These are phyloP conservation scores for Cantharis nigra DNA, from an alignment of 2,888 invertebrate species.

Conservation along the genomic window DNA sequence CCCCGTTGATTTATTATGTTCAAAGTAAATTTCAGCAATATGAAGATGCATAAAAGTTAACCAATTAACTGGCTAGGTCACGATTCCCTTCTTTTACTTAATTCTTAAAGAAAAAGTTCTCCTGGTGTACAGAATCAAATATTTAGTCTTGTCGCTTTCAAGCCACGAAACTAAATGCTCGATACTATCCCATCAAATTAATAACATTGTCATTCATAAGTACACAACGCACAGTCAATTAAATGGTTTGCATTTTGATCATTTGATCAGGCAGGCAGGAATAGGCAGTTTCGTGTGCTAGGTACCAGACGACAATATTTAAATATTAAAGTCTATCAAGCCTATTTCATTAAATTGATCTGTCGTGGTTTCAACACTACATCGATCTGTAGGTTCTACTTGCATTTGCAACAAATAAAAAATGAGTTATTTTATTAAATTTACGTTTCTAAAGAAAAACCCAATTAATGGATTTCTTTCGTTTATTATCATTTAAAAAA, in stretches of 20 bases:
- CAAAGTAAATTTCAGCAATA: too few relatives aligned
- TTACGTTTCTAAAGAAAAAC: not conserved
- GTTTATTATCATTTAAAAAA: not conserved
- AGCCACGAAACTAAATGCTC: too few relatives aligned
- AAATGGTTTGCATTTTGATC: not conserved
- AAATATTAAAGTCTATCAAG: not conserved
- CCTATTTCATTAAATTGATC: not conserved
- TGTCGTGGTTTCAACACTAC: not conserved
- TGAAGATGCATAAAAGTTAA: too few relatives aligned
- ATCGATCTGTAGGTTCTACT: not conserved
- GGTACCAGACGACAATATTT: not conserved
- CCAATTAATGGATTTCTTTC: not conserved
- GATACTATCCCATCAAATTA: not conserved
- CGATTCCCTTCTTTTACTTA: too few relatives aligned
- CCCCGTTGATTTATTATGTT: too few relatives aligned
- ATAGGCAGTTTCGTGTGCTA: not conserved
- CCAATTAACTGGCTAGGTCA: too few relatives aligned
- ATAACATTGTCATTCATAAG: not conserved
- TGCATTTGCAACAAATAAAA: not conserved
- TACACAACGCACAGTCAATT: not conserved
- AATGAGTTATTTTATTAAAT: not conserved
- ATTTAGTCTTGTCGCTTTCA: too few relatives aligned
- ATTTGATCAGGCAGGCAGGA: not conserved
- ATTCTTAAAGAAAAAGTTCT: too few relatives aligned
- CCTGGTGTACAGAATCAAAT: too few relatives aligned